These are phyloP conservation scores for Elaphurus davidianus DNA, from an alignment of 2,113 vertebrate genomes.

Conservation along the genomic window DNA sequence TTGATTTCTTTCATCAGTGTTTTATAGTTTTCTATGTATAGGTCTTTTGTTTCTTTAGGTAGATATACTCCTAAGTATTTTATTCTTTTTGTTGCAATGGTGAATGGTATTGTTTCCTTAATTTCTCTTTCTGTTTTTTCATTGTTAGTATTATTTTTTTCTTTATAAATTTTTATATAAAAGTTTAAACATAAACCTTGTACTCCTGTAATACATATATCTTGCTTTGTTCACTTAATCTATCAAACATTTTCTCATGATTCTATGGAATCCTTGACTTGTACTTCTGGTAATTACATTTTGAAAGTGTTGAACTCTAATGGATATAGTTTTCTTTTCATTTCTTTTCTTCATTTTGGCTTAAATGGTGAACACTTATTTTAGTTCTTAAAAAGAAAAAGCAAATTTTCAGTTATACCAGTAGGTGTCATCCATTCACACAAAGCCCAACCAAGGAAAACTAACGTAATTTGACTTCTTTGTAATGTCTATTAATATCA, in stretches of 20 bases:
- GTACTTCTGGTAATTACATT: neutral
- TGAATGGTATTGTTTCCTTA: too few relatives aligned
- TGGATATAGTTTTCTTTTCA: neutral
- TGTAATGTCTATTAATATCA: neutral
- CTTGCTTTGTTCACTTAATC: neutral
- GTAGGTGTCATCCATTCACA: constrained; percentile 69
- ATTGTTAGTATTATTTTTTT: too few relatives aligned
- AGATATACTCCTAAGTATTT: too few relatives aligned
- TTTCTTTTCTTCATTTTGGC: neutral
- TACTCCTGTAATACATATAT: neutral
- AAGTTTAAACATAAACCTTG: neutral
- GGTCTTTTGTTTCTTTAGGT: too few relatives aligned
- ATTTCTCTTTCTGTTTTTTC: too few relatives aligned
- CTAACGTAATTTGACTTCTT: neutral
- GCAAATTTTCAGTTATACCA: constrained; percentile 49
- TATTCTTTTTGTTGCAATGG: too few relatives aligned
- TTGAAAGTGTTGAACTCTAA: neutral
- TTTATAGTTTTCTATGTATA: too few relatives aligned
- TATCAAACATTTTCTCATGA: neutral
- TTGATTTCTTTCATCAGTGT: too few relatives aligned
- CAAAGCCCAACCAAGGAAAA: neutral
- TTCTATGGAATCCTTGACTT: neutral
- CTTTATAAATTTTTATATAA: neutral
- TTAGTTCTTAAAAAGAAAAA: constrained; percentile 20
- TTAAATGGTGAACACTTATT: neutral